Percentiles rank a stretch among this genome's conserved stretches.
Evolutionary conservation across 2,113 vertebrate genomes (phyloP).

Genomic region (Myxocyprinus asiaticus): DNA sequence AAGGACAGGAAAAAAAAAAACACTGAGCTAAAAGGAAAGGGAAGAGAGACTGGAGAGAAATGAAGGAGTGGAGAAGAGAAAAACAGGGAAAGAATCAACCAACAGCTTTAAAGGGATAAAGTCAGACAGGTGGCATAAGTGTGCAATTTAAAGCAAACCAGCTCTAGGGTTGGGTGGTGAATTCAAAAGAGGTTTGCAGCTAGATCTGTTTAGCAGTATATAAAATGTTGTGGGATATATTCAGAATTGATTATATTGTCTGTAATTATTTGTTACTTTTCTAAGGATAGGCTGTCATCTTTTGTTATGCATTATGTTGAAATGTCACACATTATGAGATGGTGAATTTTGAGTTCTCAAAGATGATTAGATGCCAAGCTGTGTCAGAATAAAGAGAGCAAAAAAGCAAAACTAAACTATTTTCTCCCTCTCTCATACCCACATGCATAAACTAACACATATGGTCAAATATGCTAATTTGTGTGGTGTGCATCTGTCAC

Average conservation of each 20-base stretch:
- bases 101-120: conserved; percentile 20
- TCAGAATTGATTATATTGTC: conserved; percentile 24
- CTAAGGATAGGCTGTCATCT: conserved; percentile 11
- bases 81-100: not conserved
- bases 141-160: conserved; percentile 26
- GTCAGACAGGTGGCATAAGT: conserved; percentile 6
- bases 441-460: not conserved
- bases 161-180: not conserved
- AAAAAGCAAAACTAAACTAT: conserved; percentile 20
- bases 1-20: no score
- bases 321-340: conserved; percentile 20
- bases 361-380: conserved; percentile 27
- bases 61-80: not conserved
- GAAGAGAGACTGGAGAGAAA: not conserved
- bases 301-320: conserved; percentile 18
- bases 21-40: not conserved
- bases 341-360: conserved; percentile 17
- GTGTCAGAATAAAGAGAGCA: conserved; percentile 35
- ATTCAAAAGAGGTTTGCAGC: conserved; percentile 5
- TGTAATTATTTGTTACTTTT: conserved; percentile 37
- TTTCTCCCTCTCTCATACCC: not conserved
- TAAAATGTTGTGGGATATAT: not conserved
- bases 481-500: not conserved
- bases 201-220: conserved; percentile 7
- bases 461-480: not conserved